phyloP scores from a whole-genome alignment of 2,888 invertebrate species.

The Eupithecia centaureata region DNA sequence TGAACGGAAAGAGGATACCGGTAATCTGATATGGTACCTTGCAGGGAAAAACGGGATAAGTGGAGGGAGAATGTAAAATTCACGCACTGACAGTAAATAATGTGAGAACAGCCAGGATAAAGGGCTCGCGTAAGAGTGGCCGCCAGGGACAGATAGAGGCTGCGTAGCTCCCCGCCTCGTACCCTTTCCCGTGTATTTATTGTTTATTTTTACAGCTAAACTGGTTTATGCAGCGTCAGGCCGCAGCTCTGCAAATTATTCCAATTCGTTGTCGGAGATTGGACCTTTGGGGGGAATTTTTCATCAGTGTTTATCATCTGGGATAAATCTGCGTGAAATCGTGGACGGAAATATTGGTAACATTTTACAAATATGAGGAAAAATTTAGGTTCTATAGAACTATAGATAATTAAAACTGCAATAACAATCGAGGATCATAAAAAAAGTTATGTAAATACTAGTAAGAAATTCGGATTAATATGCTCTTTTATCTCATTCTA shows the following conservation, averaged over 20 bases:
- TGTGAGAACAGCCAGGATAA: slow-evolving; percentile 61
- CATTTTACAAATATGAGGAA: not conserved
- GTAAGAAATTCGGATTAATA: not conserved
- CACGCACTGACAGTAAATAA: slow-evolving; percentile 60
- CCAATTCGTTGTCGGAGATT: slow-evolving; percentile 36
- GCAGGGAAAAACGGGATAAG: slow-evolving; percentile 41
- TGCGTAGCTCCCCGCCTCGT: slow-evolving; percentile 38
- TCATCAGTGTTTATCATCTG: slow-evolving; percentile 18
- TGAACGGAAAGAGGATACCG: slow-evolving; percentile 32
- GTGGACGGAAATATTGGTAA: not conserved
- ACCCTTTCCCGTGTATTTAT: slow-evolving; percentile 56
- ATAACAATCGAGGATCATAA: not conserved
- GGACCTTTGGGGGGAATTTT: slow-evolving; percentile 22
- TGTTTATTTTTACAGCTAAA: slow-evolving; percentile 53
- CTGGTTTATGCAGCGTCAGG: slow-evolving; percentile 42
- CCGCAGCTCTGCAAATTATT: slow-evolving; percentile 37
- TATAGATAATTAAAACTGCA: not conserved
- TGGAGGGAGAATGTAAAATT: slow-evolving; percentile 52
- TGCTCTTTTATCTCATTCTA: no score
- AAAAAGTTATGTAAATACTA: not conserved
- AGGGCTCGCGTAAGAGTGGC: slow-evolving; percentile 57
- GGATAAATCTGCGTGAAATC: slow-evolving; percentile 7
- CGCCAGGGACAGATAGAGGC: slow-evolving; percentile 61
- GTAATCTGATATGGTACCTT: slow-evolving; percentile 29
- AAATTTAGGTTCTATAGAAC: not conserved